These are phyloP conservation scores for Tetramorium simillimum DNA, from an alignment of 1,140 invertebrate genomes.

Conservation along the genomic window DNA sequence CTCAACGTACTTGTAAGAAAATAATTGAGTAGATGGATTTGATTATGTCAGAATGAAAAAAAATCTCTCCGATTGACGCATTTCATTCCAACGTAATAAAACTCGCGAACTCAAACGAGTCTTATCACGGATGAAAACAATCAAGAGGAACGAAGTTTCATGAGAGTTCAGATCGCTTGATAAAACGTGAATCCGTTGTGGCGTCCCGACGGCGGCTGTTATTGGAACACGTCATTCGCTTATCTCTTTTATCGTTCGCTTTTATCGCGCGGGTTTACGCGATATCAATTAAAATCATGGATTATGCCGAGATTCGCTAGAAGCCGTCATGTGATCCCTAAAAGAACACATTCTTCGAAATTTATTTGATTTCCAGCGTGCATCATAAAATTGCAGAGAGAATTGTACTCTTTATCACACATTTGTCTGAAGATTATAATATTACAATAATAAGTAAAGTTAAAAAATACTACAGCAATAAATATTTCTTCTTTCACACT, in stretches of 20 bases:
- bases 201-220: conserved; percentile 31
- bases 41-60: neutral
- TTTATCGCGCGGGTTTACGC: conserved; percentile 51
- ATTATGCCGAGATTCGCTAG: neutral
- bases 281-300: conserved; percentile 56
- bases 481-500: neutral
- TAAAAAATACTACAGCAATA: neutral
- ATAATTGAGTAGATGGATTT: neutral
- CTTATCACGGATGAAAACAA: conserved; percentile 58
- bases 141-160: conserved; percentile 42
- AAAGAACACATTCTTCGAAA: neutral
- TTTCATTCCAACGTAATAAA: conserved; percentile 14
- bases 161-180: conserved; percentile 38
- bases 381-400: neutral
- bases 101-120: neutral
- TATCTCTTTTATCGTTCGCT: conserved; percentile 40
- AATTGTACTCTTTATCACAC: neutral
- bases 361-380: neutral
- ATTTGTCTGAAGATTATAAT: neutral
- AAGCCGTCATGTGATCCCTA: neutral
- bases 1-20: neutral
- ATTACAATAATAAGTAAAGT: neutral
- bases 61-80: neutral
- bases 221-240: conserved; percentile 51
- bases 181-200: conserved; percentile 53